A percentile compares a stretch with the other conserved stretches of the same genome.
Conservation (phyloP, 35 echinoderm and acorn worm genomes). For the Chiridota heheva region DNA sequence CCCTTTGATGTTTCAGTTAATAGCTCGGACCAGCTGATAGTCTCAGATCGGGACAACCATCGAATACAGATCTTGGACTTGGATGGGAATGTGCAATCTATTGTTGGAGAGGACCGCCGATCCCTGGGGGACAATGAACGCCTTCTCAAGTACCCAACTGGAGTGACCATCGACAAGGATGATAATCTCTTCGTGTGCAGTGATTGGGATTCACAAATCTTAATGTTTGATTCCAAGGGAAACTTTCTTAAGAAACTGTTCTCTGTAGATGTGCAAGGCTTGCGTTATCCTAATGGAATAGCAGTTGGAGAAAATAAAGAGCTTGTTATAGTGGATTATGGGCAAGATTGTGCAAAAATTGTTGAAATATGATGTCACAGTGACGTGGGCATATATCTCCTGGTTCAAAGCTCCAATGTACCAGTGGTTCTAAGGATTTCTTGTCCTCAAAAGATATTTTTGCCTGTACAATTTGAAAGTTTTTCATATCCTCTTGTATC, state of each 20-base stretch:
- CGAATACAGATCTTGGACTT: slow-evolving; percentile 63
- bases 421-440: too few relatives aligned
- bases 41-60: slow-evolving; percentile 93
- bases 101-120: slow-evolving; percentile 25
- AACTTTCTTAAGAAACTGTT: slow-evolving; percentile 71
- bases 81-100: slow-evolving; percentile 14
- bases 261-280: slow-evolving; percentile 76
- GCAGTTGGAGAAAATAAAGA: slow-evolving; percentile 66
- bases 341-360: slow-evolving; percentile 85
- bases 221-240: slow-evolving; percentile 83
- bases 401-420: too few relatives aligned
- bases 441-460: too few relatives aligned
- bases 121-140: slow-evolving; percentile 65
- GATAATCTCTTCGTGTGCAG: slow-evolving; percentile 94
- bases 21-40: slow-evolving; percentile 81
- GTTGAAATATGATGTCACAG: slow-evolving; percentile 54
- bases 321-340: slow-evolving; percentile 86
- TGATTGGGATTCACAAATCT: slow-evolving; percentile 85
- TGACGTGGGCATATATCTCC: too few relatives aligned
- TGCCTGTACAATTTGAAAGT: too few relatives aligned
- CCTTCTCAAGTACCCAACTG: slow-evolving; percentile 88
- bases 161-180: slow-evolving; percentile 66
- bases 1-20: slow-evolving; percentile 77
- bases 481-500: too few relatives aligned
- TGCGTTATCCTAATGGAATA: slow-evolving; percentile 86